These are phyloP conservation scores for Emmelina monodactyla DNA, from an alignment of 2,888 invertebrate genomes.

Conservation along the genomic window DNA sequence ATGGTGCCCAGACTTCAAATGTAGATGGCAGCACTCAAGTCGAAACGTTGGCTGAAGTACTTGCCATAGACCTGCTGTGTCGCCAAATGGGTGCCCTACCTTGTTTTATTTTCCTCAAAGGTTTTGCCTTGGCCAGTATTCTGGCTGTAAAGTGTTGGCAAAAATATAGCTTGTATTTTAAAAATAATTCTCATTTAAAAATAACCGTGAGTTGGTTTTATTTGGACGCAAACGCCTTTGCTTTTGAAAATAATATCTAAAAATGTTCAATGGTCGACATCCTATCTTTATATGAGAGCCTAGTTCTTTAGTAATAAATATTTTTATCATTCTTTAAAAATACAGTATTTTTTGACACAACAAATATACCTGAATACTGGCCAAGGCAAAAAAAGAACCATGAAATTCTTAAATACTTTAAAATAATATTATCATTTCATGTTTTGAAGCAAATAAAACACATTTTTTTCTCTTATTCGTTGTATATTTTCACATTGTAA, in stretches of 20 bases:
- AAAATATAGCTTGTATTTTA: too few relatives aligned
- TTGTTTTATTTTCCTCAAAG: constrained; percentile 27
- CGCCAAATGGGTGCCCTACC: constrained; percentile 17
- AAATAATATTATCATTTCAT: constrained; percentile 6
- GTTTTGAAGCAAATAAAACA: constrained; percentile 11
- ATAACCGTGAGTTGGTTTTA: too few relatives aligned
- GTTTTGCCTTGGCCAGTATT: constrained; percentile 50
- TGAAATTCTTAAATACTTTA: constrained; percentile 10
- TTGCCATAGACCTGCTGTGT: constrained; percentile 9
- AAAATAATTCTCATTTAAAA: too few relatives aligned
- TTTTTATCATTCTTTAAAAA: too few relatives aligned
- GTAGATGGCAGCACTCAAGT: background rate
- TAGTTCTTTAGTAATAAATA: too few relatives aligned
- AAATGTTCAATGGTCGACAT: too few relatives aligned
- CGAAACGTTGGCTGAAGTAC: constrained; percentile 1
- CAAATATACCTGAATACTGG: constrained; percentile 36
- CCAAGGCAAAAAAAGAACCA: constrained; percentile 28
- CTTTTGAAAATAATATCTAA: too few relatives aligned
- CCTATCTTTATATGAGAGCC: too few relatives aligned
- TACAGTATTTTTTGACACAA: too few relatives aligned
- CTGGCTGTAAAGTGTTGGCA: too few relatives aligned
- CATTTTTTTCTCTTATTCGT: constrained; percentile 4
- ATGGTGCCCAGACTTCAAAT: constrained; percentile 11
- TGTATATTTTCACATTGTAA: constrained; percentile 7
- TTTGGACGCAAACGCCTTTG: too few relatives aligned